Evolutionary conservation across 2,888 invertebrate species (phyloP).

Genomic region (Leucophenga montana): DNA sequence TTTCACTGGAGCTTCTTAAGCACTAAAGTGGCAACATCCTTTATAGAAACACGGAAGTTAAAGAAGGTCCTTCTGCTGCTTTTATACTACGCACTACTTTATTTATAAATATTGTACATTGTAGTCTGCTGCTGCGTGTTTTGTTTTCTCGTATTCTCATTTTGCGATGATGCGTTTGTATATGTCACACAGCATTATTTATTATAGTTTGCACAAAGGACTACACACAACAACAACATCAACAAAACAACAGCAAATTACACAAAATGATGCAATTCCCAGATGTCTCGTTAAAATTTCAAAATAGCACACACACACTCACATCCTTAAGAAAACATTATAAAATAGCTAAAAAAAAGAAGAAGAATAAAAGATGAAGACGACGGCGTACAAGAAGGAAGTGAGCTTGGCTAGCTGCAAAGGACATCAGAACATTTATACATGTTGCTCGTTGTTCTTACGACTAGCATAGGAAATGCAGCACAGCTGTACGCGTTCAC

Average conservation of each 20-base stretch:
- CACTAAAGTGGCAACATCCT: background rate
- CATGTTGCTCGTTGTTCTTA: background rate
- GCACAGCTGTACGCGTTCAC: conserved; percentile 21
- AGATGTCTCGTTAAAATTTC: conserved; percentile 62
- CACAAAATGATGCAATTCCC: conserved; percentile 59
- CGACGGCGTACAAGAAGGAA: background rate
- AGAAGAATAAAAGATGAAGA: background rate
- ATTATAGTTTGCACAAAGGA: conserved; percentile 57
- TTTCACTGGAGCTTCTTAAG: background rate
- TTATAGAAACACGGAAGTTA: background rate
- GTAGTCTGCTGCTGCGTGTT: conserved; percentile 43
- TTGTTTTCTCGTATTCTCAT: conserved; percentile 52
- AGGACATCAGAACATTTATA: conserved; percentile 1
- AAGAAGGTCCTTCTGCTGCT: conserved; percentile 28
- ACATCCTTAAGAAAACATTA: conserved; percentile 5
- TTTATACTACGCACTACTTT: conserved; percentile 14
- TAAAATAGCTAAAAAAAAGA: conserved; percentile 38
- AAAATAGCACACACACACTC: conserved; percentile 39
- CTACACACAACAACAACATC: conserved; percentile 50
- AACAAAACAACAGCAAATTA: conserved; percentile 45
- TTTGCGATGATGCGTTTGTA: conserved; percentile 30
- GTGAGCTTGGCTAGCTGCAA: conserved; percentile 5
- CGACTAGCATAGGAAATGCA: background rate
- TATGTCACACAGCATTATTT: conserved; percentile 56
- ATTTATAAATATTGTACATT: conserved; percentile 19